phyloP scores from a whole-genome alignment of 2,888 invertebrate genomes.

The Apamea monoglypha region DNA sequence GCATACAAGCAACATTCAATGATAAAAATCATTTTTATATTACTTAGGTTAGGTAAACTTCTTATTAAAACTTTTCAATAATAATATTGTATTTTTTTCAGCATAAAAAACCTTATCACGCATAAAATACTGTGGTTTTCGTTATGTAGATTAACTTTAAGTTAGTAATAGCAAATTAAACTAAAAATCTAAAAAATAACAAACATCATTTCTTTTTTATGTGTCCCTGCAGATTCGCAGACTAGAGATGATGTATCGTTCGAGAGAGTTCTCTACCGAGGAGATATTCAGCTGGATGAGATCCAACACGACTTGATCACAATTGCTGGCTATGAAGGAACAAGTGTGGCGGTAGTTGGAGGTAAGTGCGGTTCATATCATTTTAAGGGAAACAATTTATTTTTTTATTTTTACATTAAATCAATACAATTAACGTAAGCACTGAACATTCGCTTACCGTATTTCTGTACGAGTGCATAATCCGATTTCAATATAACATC shows the following conservation, averaged over 20 bases:
- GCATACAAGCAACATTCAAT: neutral
- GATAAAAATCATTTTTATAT: neutral
- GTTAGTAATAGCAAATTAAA: constrained; percentile 1
- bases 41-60: neutral
- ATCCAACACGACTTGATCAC: constrained; percentile 79
- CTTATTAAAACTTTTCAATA: neutral
- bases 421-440: neutral
- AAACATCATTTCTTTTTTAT: neutral
- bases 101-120: neutral
- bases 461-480: too few species aligned
- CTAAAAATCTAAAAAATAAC: neutral
- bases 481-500: too few species aligned
- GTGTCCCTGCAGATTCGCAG: constrained; percentile 61
- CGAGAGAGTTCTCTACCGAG: constrained; percentile 78
- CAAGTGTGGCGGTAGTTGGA: constrained; percentile 73
- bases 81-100: constrained; percentile 18
- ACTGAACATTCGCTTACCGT: neutral
- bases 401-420: neutral
- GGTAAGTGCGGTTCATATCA: constrained; percentile 68
- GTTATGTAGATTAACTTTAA: constrained; percentile 53
- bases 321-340: constrained; percentile 73
- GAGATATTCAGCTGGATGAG: constrained; percentile 69
- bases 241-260: constrained; percentile 69
- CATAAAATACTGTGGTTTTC: constrained; percentile 73
- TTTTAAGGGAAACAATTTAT: neutral